These are phyloP conservation scores for Cochlearius cochlearius DNA, from an alignment of 2,113 vertebrate species.

Conservation along the genomic window DNA sequence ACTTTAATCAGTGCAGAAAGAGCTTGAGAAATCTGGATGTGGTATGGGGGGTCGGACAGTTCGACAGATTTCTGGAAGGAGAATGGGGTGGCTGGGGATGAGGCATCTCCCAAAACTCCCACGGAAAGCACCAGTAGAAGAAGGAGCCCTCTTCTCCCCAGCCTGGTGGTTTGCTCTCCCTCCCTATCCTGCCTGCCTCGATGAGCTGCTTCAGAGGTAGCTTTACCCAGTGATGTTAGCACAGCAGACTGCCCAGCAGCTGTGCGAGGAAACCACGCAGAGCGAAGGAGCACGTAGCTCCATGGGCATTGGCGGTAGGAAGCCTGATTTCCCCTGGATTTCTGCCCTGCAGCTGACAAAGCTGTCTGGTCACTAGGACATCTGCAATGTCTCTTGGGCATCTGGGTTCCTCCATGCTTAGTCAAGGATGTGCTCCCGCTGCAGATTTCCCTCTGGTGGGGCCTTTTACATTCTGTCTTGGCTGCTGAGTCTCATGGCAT, in stretches of 20 bases:
- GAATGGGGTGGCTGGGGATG: background rate
- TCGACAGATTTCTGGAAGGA: background rate
- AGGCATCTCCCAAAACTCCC: background rate
- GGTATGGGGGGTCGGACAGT: background rate
- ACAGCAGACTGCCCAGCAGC: background rate
- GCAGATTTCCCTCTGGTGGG: background rate
- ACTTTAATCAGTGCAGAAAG: background rate
- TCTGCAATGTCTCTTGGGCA: background rate
- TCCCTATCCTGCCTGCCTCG: background rate
- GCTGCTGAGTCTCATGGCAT: background rate
- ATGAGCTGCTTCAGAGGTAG: background rate
- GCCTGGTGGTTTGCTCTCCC: background rate
- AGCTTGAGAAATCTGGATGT: background rate
- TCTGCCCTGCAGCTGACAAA: background rate
- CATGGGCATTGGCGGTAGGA: fast-evolving
- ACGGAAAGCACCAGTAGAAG: background rate
- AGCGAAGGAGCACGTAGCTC: background rate
- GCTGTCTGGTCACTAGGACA: background rate
- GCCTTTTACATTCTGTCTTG: background rate
- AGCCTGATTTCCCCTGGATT: background rate
- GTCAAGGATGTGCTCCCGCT: background rate
- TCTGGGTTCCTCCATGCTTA: background rate
- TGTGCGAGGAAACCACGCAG: background rate
- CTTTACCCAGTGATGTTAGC: background rate
- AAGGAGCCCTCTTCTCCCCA: background rate